Percentiles rank a stretch among this genome's conserved stretches.
Conservation (phyloP, 2,888 invertebrate genomes). For the Zele albiditarsus region DNA sequence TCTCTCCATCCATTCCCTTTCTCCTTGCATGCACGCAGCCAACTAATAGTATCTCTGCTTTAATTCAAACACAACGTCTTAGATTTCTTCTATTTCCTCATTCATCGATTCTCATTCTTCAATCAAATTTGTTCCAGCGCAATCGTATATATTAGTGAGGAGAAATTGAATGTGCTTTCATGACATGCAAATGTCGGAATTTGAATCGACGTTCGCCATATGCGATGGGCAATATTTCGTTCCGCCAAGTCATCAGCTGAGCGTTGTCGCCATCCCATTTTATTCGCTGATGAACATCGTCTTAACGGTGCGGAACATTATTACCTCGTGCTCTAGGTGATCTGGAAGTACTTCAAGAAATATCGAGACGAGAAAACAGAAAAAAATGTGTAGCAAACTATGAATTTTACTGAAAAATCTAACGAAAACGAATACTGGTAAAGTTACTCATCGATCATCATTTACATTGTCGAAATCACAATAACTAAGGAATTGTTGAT, state of each 20-base stretch:
- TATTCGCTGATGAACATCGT: constrained; percentile 52
- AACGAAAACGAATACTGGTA: too few species aligned
- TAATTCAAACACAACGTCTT: not conserved
- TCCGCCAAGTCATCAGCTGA: constrained; percentile 40
- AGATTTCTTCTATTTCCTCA: not conserved
- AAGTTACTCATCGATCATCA: too few species aligned
- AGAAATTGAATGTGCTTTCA: not conserved
- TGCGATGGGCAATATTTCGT: constrained; percentile 33
- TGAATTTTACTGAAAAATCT: too few species aligned
- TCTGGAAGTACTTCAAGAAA: constrained; percentile 16
- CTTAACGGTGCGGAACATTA: constrained; percentile 54
- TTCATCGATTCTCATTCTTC: not conserved
- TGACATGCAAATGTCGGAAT: constrained; percentile 15
- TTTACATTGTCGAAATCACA: too few species aligned
- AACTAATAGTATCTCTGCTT: not conserved
- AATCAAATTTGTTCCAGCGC: not conserved
- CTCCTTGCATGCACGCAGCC: not conserved
- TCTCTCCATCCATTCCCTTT: constrained; percentile 15
- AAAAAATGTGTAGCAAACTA: not conserved
- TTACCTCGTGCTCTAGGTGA: constrained; percentile 46
- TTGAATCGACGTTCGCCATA: not conserved
- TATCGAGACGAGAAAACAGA: not conserved
- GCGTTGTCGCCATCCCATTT: constrained; percentile 52
- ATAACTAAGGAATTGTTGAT: too few species aligned
- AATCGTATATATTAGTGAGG: not conserved